Evolutionary conservation across 2,797 vertebrate species (phyloP).

Genomic region (Pogonophryne albipinna): DNA sequence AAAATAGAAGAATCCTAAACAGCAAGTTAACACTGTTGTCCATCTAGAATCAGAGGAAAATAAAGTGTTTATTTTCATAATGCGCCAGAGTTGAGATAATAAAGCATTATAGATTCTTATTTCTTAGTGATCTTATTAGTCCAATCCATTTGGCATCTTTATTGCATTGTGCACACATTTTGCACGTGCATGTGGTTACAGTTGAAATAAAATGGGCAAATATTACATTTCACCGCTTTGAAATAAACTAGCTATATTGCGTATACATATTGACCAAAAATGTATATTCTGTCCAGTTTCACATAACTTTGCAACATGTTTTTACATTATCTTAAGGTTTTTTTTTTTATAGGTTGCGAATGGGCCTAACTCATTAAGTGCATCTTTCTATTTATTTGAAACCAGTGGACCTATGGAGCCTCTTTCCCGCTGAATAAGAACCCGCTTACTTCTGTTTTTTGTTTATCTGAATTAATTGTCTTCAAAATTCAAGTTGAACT

Average conservation of each 20-base stretch:
- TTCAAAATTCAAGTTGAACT: not conserved
- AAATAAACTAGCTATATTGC: not conserved
- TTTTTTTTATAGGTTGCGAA: not conserved
- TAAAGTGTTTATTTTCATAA: not conserved
- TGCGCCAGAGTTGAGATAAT: not conserved
- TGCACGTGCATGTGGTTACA: not conserved
- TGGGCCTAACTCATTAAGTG: not conserved
- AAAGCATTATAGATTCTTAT: not conserved
- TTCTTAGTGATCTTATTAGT: not conserved
- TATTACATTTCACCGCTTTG: not conserved
- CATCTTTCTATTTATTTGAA: not conserved
- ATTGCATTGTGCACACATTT: too few species aligned
- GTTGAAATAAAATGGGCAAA: not conserved
- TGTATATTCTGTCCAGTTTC: not conserved
- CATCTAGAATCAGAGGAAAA: not conserved
- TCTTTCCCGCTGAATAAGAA: too few species aligned
- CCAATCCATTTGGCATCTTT: not conserved
- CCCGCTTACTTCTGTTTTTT: too few species aligned
- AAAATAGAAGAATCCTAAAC: too few species aligned
- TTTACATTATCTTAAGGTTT: not conserved
- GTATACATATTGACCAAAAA: not conserved
- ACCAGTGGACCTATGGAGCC: not conserved
- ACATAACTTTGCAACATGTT: not conserved
- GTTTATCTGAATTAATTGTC: too few species aligned
- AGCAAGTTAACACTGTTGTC: too few species aligned